Conservation (phyloP, 1,140 invertebrate genomes). For the Mercenaria mercenaria region DNA sequence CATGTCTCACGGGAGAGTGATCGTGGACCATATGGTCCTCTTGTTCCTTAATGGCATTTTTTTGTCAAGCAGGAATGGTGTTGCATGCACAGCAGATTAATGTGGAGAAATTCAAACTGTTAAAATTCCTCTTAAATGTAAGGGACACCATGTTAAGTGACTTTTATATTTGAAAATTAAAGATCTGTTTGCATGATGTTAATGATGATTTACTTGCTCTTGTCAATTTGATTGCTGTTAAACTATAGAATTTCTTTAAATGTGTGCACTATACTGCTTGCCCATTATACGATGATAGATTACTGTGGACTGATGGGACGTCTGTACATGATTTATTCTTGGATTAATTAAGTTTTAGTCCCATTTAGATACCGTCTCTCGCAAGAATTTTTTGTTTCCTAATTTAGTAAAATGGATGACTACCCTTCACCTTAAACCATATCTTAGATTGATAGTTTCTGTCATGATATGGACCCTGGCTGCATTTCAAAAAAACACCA, state of each 20-base stretch:
- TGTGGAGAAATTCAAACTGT: too few relatives aligned
- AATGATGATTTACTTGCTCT: not conserved
- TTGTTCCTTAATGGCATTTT: too few relatives aligned
- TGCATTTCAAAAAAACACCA: not conserved
- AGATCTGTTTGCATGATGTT: not conserved
- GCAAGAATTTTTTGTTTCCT: not conserved
- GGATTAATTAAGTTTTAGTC: not conserved
- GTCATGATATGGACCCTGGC: not conserved
- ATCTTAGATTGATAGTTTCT: not conserved
- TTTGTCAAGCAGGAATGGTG: too few relatives aligned
- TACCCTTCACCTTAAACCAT: not conserved
- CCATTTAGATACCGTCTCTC: not conserved
- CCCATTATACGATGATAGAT: not conserved
- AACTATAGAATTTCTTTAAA: not conserved
- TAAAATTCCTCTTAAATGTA: too few relatives aligned
- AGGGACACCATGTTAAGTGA: too few relatives aligned
- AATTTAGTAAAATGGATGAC: conserved; percentile 3
- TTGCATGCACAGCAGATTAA: too few relatives aligned
- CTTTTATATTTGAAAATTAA: not conserved
- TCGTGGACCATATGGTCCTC: too few relatives aligned
- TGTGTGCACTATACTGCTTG: too few relatives aligned
- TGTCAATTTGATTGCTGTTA: not conserved
- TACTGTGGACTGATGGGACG: not conserved
- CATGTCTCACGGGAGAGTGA: too few relatives aligned
- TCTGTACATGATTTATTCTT: not conserved